Conservation (phyloP, 2,113 vertebrate genomes). For the Hiodon tergisus region DNA sequence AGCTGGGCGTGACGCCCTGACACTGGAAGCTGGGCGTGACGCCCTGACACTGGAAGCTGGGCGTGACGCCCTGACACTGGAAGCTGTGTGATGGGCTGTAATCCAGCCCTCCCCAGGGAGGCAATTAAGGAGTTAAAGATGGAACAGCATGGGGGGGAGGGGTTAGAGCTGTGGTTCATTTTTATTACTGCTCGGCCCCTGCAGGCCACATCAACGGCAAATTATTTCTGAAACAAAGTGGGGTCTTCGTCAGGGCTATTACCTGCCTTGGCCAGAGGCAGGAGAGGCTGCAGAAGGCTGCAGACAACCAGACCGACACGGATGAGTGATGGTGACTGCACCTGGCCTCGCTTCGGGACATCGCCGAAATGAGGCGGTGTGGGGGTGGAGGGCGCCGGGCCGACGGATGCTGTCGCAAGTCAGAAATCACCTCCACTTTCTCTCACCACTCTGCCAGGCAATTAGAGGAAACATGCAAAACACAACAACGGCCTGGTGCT, state of each 20-base stretch:
- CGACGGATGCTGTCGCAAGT: conserved; percentile 26
- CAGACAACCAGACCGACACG: conserved; percentile 46
- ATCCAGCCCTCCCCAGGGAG: conserved; percentile 1
- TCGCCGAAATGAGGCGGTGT: conserved; percentile 29
- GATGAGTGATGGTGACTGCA: conserved; percentile 69
- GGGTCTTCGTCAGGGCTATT: conserved; percentile 75
- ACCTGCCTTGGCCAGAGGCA: conserved; percentile 64
- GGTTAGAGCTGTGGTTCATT: conserved; percentile 75
- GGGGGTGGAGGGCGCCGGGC: conserved; percentile 15
- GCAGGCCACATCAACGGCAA: conserved; percentile 67
- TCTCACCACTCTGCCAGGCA: conserved; percentile 54
- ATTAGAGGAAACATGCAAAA: conserved; percentile 64
- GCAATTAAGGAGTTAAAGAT: conserved; percentile 49
- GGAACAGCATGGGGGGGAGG: conserved; percentile 40
- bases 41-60: no score
- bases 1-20: no score
- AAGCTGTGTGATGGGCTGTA: background rate
- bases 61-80: background rate
- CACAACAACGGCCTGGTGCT: conserved; percentile 57
- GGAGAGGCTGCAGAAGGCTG: conserved; percentile 48
- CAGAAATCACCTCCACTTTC: conserved; percentile 39
- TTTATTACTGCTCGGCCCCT: conserved; percentile 67
- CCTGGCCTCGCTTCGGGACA: conserved; percentile 63
- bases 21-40: no score
- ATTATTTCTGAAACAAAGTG: conserved; percentile 81